Conservation (phyloP, 2,113 vertebrate species). For the Anarrhichthys ocellatus region DNA sequence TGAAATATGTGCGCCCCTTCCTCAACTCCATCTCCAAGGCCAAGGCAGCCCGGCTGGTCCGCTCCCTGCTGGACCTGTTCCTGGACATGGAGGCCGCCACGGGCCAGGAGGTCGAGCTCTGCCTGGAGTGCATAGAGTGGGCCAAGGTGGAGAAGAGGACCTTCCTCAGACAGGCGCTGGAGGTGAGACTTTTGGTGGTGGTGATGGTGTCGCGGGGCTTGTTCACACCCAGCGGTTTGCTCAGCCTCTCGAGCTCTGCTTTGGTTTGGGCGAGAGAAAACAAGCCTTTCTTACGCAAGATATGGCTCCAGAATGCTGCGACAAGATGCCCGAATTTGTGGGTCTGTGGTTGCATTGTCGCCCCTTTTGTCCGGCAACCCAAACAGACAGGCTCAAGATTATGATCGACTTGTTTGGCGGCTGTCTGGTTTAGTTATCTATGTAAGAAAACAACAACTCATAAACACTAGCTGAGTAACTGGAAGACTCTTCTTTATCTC, state of each 20-base stretch:
- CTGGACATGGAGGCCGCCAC: slow-evolving; percentile 98
- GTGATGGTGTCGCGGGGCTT: neutral
- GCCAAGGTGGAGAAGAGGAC: slow-evolving; percentile 98
- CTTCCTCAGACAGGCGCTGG: slow-evolving; percentile 95
- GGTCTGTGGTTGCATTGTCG: neutral
- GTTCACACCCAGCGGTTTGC: neutral
- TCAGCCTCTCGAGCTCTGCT: neutral
- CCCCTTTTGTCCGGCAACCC: neutral
- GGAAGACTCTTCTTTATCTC: neutral
- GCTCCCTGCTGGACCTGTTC: slow-evolving; percentile 94
- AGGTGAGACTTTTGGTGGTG: slow-evolving; percentile 81
- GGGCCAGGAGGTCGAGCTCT: slow-evolving; percentile 96
- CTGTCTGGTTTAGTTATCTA: neutral
- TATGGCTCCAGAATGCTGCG: neutral
- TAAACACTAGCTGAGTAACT: neutral
- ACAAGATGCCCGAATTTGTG: neutral
- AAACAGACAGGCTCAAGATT: neutral
- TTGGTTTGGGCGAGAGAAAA: neutral
- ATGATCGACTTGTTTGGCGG: neutral
- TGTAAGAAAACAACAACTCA: neutral
- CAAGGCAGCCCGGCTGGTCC: slow-evolving; percentile 94
- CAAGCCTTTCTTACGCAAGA: neutral
- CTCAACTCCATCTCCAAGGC: slow-evolving; percentile 90
- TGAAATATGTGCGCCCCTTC: slow-evolving; percentile 94
- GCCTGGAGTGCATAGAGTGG: slow-evolving; percentile 98